Evolutionary conservation across 2,888 invertebrate species (phyloP), one percentile per base, ranked within the genome.

Genomic region (Leptinotarsa juncta): DNA sequence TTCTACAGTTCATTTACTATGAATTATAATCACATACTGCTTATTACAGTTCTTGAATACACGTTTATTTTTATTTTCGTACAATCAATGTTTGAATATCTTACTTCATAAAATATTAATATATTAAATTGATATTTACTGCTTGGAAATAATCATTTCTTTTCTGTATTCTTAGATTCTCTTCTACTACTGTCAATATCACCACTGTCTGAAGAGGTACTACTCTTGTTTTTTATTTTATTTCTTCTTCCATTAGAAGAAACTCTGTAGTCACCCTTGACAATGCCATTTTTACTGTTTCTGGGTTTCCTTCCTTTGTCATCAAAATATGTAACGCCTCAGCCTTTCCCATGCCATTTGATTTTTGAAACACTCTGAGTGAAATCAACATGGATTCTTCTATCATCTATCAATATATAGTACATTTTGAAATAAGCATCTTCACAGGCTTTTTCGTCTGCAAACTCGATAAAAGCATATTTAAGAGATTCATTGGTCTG

Each of bases 391-490:
- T 99, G 99, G 84, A 99, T 99, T 79, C 99, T 91, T 48, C 99
- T 90, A 86, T 99, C 99, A 89, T 99, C 99, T 83, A 99, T 99
- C 7, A 99, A 89, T 0, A 99, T 99, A 90, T 99, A 99, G 87
- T 99, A 99, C 99, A 99, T 99, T 90, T 99, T 99, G 85, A 99
- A 98, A 88, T 96, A 99, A 1, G 99, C 99, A 82, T 96, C 95
- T 89, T 99, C 99, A 89, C 99, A 99, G 0, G 96, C 91, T 84
- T 96, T 95, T 79, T 93, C 92, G 70, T 97, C 94, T 77, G 94
- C 95, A 90, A 99, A 99, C 88, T 99, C 99, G 74, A 99, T 96
- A 87, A 99, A 99, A 0, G 99, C 99, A 88, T 99, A 99, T 85
- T 99, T 99, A 72, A 99, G 89, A 0, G 99, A 99, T 86, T 98